Evolutionary conservation across 2,113 vertebrate species (phyloP).

Genomic region (Corvus cornix): DNA sequence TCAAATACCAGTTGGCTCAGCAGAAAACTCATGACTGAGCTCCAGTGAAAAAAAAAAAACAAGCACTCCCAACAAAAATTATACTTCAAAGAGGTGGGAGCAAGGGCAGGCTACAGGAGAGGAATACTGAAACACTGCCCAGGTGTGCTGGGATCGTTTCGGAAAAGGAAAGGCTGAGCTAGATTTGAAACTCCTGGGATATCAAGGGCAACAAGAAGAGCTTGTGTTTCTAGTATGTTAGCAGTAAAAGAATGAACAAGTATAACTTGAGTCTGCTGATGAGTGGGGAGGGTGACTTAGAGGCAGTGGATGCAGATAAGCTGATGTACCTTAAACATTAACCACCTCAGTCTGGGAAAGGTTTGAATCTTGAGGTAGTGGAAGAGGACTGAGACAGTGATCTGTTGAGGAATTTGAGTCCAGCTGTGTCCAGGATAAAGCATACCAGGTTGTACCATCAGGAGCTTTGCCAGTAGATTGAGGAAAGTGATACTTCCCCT

Average conservation of each 20-base stretch:
- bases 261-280: background rate
- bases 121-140: background rate
- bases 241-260: background rate
- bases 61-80: accelerated
- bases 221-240: background rate
- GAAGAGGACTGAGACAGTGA: background rate
- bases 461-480: background rate
- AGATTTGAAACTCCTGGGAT: background rate
- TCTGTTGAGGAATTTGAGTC: background rate
- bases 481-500: background rate
- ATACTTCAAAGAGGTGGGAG: background rate
- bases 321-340: background rate
- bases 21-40: background rate
- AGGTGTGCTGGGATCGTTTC: background rate
- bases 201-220: background rate
- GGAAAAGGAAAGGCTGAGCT: background rate
- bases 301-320: background rate
- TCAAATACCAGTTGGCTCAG: background rate
- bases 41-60: background rate
- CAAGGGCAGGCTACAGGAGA: background rate
- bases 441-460: background rate
- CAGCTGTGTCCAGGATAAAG: background rate
- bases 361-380: background rate
- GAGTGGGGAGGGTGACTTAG: background rate
- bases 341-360: background rate